Percentiles rank a stretch among this genome's conserved stretches.
Evolutionary conservation across 2,888 invertebrate species (phyloP).

Genomic region (Gandaritis pyraliata): DNA sequence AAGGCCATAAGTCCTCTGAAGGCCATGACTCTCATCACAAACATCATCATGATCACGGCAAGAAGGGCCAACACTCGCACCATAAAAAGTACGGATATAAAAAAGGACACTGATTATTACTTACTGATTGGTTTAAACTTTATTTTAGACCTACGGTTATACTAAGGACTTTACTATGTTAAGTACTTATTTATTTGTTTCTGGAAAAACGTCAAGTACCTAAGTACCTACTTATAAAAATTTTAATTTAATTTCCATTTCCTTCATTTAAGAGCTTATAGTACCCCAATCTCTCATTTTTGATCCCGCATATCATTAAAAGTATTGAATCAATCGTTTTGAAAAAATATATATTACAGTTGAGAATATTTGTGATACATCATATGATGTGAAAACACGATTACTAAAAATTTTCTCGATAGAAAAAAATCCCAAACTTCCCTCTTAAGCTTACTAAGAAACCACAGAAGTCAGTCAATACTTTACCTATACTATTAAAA

Average conservation of each 20-base stretch:
- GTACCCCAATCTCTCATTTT: no score
- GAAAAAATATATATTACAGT: no score
- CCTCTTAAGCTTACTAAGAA: no score
- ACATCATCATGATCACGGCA: constrained; percentile 89
- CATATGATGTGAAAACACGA: no score
- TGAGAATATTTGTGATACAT: no score
- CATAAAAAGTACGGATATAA: constrained; percentile 91
- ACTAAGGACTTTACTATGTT: constrained; percentile 32
- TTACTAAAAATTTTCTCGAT: no score
- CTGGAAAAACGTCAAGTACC: constrained; percentile 27
- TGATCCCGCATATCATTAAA: no score
- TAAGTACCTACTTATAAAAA: constrained; percentile 18
- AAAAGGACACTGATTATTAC: constrained; percentile 70
- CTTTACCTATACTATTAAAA: no score
- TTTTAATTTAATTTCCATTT: constrained; percentile 4
- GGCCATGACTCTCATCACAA: constrained; percentile 91
- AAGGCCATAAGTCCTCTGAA: constrained; percentile 90
- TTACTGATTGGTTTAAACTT: constrained; percentile 21
- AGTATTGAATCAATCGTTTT: no score
- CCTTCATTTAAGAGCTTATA: no score
- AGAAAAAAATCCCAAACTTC: no score
- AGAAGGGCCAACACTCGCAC: constrained; percentile 91
- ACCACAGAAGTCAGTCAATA: no score
- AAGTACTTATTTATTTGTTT: constrained; percentile 50
- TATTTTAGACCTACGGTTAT: constrained; percentile 25